Evolutionary conservation across 2,888 invertebrate species (phyloP), one percentile per base, ranked within the genome.

Genomic region (Oxycera nigricornis): DNA sequence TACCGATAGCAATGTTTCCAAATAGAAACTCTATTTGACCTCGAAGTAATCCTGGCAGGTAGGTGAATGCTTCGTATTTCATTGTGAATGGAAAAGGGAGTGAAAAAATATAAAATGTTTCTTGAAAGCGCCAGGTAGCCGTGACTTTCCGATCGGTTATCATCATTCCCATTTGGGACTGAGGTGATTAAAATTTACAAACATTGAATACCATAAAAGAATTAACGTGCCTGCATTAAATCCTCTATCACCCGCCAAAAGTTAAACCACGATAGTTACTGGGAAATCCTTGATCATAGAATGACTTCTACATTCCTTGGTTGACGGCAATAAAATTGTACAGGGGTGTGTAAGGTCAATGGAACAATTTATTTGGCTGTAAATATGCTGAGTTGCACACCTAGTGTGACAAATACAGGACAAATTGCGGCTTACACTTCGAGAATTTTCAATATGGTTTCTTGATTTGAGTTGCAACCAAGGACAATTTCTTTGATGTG

Each of bases 301-400:
- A 11, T 46, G 14, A 46, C 46, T 46, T 46, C 17, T 3, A 14
- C 46, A 14, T 46, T 46, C 46, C 2, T 46, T 46, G 17, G 17
- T 46, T n/a, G 46, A 3, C 14, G 46, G 55, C 2, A 55, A 55
- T 55, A 55, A 55, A 55, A 9, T 55, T 55, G 24, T 55, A 22
- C 24, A 24, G 46, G 46, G 55, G 55, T 55, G 7, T 55, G 55
- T 6, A 24, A 67, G 67, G 67, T 67, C 67, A 67, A 41, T 46
- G 26, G 67, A 46, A 41, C 41, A 67, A 67, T 67, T 67, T 11
- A 41, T 46, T 67, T 24, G 26, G 41, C 24, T 26, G 26, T 67
- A 67, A 41, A 67, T 26, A 67, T n/a, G 4, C 6, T 50, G 50
- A 6, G n/a, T n/a, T n/a, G n/a, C n/a, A n/a, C n/a, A n/a, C n/a